Evolutionary conservation across 2,888 invertebrate species (phyloP).

Genomic region (Proisotoma minuta): DNA sequence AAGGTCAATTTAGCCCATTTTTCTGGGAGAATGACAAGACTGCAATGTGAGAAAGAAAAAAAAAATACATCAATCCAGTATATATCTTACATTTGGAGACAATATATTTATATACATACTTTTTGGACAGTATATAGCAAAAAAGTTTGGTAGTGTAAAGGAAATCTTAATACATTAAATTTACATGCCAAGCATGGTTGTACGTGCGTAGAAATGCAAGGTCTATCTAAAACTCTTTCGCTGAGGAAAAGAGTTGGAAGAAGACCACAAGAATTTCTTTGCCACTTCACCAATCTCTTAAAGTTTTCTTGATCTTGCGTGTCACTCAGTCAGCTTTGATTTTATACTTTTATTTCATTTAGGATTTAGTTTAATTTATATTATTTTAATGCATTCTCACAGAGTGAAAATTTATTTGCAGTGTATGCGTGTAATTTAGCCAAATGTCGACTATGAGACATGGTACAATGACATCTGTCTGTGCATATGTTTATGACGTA

Average conservation of each 20-base stretch:
- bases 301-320: too few species aligned
- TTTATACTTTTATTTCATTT: not conserved
- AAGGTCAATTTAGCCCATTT: conserved; percentile 11
- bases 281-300: too few species aligned
- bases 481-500: too few species aligned
- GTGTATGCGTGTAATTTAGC: too few species aligned
- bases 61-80: too few species aligned
- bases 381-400: too few species aligned
- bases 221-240: not conserved
- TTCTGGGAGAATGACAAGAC: conserved; percentile 8
- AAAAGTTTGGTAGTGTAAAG: not conserved
- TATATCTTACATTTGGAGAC: too few species aligned
- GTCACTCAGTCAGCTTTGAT: not conserved
- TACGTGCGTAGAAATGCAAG: conserved; percentile 25
- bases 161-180: conserved; percentile 14
- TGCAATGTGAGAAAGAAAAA: conserved; percentile 4
- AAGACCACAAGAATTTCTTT: not conserved
- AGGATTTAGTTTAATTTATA: too few species aligned
- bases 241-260: conserved; percentile 13
- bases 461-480: too few species aligned
- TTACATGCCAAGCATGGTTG: conserved; percentile 20
- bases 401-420: too few species aligned
- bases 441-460: too few species aligned
- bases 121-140: not conserved
- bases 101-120: too few species aligned